Evolutionary conservation across 2,888 invertebrate genomes (phyloP), one percentile per base, ranked within the genome.

Genomic region (Orchesella flavescens): DNA sequence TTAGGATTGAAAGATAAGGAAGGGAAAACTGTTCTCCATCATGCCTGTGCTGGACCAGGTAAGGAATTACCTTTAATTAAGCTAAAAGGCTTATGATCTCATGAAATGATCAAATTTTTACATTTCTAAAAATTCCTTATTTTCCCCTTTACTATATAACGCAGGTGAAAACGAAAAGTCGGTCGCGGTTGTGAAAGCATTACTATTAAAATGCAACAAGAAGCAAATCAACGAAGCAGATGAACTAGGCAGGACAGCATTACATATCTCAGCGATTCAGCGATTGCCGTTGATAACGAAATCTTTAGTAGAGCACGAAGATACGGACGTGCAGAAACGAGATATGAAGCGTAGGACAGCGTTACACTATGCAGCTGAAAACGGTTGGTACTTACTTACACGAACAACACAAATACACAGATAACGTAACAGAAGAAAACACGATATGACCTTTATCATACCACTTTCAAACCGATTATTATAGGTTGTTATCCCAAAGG

Each of bases 331-430:
- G 17, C 61, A 80, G 55, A 75, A 75, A 78, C 17, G 55, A 61
- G 84, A 84, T 55, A 44, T 34, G 19, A 57, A 53, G 15, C 49
- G 79, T 57, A 44, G 76, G 43, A 69, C 71, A n/a, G 46, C 75
- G 5, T n/a, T 84, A 4, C 79, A 80, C n/a, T 84, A 80, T 15
- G 84, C n/a, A n/a, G n/a, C 84, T 9, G 79, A 79, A 49, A 84
- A 80, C 49, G 84, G 83, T 74, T 59, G 84, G 83, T 74, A 63
- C 13, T n/a, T 17, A 44, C 66, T 49, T 49, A 9, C 7, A 12
- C 44, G 44, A 9, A 44, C 7, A 9, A 44, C 12, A 44, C 12
- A 44, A 44, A 9, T 9, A 44, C 12, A 9, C 12, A 44, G 44
- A 44, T 44, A 44, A 9, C n/a, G n/a, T n/a, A n/a, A n/a, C n/a